Evolutionary conservation across 2,888 invertebrate species (phyloP), one percentile per base, ranked within the genome.

Genomic region (Octodonta nipae): DNA sequence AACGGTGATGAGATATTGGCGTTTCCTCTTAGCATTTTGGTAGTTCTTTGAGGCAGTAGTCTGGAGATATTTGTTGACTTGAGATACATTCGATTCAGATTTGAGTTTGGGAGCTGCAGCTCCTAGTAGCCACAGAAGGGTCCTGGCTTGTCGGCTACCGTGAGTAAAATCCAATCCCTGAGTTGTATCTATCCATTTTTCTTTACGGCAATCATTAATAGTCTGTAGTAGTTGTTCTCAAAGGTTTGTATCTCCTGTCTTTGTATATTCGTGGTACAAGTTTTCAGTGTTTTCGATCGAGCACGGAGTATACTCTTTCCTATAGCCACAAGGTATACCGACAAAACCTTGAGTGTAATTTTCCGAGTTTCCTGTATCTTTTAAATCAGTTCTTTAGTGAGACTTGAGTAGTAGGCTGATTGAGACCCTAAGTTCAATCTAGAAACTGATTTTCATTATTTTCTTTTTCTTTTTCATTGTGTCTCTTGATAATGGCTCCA

Each of bases 1-100:
- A 20, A 20, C n/a, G 20, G 20, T 20, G 20, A 20, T n/a, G 20
- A 20, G 20, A 20, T 20, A 20, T 20, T 20, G 20, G 20, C 20
- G 20, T 20, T n/a, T 20, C n/a, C 20, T 6, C n/a, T 20, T 20
- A n/a, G 20, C n/a, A 7, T 20, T 6, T 20, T n/a, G 20, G 20
- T 20, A n/a, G 20, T 20, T 20, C 20, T 20, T 20, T 6, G n/a
- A n/a, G 20, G n/a, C n/a, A 20, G 20, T n/a, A 7, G 20, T n/a
- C 20, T 20, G 7, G 20, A 20, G 20, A 20, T 20, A n/a, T 20
- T 20, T 20, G 20, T 20, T 20, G 20, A n/a, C 20, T 20, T 6
- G 20, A 20, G n/a, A n/a, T n/a, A n/a, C n/a, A n/a, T n/a, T n/a
- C n/a, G n/a, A n/a, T n/a, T n/a, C n/a, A n/a, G n/a, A n/a, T n/a